phyloP scores from a whole-genome alignment of 2,113 vertebrate species.

The Mystacornis crossleyi region DNA sequence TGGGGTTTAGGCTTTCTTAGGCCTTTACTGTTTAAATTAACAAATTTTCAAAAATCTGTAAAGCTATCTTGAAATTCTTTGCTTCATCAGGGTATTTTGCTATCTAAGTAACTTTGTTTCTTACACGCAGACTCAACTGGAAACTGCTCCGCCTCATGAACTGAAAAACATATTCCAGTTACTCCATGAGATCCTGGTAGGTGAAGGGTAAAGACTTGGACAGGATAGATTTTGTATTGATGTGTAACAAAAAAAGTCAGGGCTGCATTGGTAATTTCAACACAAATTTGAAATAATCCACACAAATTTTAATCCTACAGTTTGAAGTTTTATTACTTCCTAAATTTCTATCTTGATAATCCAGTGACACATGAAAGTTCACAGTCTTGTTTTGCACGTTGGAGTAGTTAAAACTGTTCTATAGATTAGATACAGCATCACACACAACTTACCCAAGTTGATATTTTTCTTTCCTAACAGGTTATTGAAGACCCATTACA shows the following conservation, averaged over 20 bases:
- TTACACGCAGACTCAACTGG: slow-evolving; percentile 86
- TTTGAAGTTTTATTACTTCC: not conserved
- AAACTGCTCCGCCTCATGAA: slow-evolving; percentile 94
- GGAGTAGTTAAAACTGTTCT: not conserved
- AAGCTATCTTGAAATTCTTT: not conserved
- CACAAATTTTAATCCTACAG: accelerated
- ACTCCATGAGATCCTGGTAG: slow-evolving; percentile 93
- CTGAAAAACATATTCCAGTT: slow-evolving; percentile 96
- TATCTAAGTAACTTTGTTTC: not conserved
- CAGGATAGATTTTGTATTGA: not conserved
- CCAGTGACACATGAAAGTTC: not conserved
- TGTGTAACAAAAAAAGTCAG: not conserved
- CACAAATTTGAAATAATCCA: too few relatives aligned
- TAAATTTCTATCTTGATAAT: not conserved
- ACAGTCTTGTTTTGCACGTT: not conserved
- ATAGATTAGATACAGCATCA: not conserved
- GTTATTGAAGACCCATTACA: slow-evolving; percentile 95
- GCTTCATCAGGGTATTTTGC: not conserved
- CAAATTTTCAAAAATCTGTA: not conserved
- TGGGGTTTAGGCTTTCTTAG: not conserved
- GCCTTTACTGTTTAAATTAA: not conserved
- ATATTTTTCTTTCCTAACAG: slow-evolving; percentile 64
- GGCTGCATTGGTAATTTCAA: not conserved
- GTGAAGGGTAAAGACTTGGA: slow-evolving; percentile 33
- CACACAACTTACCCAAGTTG: not conserved